phyloP scores from a whole-genome alignment of 2,113 vertebrate genomes.

The Ceyx margarethae region DNA sequence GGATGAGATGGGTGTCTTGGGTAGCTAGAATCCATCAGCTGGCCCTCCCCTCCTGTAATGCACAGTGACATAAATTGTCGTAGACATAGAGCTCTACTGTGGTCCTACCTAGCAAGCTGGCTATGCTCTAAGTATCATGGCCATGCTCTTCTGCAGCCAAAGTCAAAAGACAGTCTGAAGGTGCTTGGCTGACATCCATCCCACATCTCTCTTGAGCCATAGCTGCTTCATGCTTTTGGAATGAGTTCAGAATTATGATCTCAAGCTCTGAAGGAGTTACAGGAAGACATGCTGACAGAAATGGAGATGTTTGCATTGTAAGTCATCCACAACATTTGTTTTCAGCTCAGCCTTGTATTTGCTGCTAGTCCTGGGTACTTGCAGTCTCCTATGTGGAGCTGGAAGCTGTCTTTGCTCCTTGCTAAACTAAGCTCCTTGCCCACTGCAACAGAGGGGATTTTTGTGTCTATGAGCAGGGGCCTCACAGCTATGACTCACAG shows the following conservation, averaged over 20 bases:
- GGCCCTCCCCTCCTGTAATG: neutral
- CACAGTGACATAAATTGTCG: neutral
- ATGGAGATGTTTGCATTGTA: neutral
- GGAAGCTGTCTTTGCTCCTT: neutral
- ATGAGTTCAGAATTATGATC: neutral
- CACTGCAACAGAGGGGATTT: slow-evolving; percentile 4
- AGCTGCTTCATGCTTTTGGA: neutral
- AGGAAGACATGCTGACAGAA: neutral
- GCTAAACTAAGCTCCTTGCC: neutral
- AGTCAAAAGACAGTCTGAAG: neutral
- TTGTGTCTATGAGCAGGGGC: neutral
- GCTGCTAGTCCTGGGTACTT: neutral
- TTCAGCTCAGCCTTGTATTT: neutral
- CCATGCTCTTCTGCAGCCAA: neutral
- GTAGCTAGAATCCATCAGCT: neutral
- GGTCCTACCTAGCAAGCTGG: neutral
- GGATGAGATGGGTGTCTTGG: neutral
- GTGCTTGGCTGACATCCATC: neutral
- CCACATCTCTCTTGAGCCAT: neutral
- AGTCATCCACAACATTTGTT: neutral
- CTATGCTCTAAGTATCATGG: neutral
- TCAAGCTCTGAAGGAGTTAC: neutral
- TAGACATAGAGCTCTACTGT: neutral
- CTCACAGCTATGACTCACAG: slow-evolving; percentile 26
- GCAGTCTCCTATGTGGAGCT: neutral